phyloP scores from a whole-genome alignment of 2,797 vertebrate species.

The Labeo calbasu region DNA sequence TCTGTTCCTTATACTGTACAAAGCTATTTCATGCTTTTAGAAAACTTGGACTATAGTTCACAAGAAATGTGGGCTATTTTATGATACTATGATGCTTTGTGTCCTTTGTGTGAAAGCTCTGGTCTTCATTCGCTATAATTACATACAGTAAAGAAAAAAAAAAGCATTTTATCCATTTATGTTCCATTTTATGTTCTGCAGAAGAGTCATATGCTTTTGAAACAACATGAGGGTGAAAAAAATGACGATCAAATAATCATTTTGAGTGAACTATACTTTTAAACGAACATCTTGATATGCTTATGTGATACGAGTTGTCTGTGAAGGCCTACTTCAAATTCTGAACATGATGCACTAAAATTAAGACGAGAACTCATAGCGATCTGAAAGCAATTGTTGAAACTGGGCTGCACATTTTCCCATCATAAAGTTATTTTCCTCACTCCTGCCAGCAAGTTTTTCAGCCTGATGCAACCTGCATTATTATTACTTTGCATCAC shows the following conservation, averaged over 20 bases:
- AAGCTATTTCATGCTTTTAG: background rate
- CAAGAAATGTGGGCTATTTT: background rate
- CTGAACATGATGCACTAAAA: background rate
- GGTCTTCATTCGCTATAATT: background rate
- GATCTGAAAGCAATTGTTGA: constrained; percentile 15
- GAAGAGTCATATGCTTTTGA: background rate
- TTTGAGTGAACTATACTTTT: background rate
- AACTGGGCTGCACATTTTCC: constrained; percentile 12
- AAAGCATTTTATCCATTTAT: background rate
- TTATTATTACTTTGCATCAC: constrained; percentile 25
- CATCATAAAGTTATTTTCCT: constrained; percentile 32
- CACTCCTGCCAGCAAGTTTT: background rate
- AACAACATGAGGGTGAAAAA: background rate
- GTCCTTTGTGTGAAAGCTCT: background rate
- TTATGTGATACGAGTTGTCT: background rate
- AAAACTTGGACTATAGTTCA: background rate
- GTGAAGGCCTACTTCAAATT: background rate
- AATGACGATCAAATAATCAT: background rate
- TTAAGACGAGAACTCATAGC: background rate
- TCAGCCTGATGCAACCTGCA: constrained; percentile 31
- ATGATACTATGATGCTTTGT: background rate
- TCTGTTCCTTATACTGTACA: background rate
- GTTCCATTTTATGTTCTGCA: background rate
- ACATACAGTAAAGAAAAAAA: background rate
- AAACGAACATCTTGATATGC: background rate